Conservation (phyloP, 53 echinoderm and acorn worm genomes). For the Apostichopus leukothele region DNA sequence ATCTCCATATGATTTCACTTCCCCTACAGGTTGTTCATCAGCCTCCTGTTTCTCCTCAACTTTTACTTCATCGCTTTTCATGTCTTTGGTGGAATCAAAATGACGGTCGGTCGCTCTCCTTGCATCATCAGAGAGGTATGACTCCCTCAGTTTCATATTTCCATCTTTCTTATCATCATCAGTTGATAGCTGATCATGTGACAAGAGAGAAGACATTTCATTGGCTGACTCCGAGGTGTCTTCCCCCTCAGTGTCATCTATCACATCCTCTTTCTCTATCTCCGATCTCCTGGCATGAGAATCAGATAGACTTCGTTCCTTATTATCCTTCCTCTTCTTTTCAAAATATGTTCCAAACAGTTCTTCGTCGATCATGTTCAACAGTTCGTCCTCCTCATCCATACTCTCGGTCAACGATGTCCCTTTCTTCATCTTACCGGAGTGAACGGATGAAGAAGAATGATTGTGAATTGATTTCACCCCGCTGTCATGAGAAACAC, state of each 20-base stretch:
- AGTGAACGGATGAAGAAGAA: neutral
- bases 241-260: neutral
- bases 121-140: neutral
- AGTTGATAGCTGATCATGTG: conserved; percentile 2
- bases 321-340: conserved; percentile 19
- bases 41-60: neutral
- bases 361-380: conserved; percentile 85
- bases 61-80: neutral
- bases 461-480: neutral
- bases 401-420: neutral
- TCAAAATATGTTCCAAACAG: conserved; percentile 86
- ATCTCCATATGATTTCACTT: neutral
- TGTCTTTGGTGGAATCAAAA: neutral
- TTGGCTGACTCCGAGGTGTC: conserved; percentile 13
- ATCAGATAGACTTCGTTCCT: conserved; percentile 6
- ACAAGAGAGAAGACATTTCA: conserved; percentile 27
- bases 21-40: neutral
- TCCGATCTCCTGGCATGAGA: conserved; percentile 2
- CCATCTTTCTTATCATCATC: neutral
- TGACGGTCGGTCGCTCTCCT: too few relatives aligned
- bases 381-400: conserved; percentile 72
- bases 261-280: neutral
- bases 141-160: neutral
- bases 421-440: neutral
- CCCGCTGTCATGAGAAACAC: conserved; percentile 23